A percentile compares a stretch with the other conserved stretches of the same genome.
Evolutionary conservation across 2,888 invertebrate genomes (phyloP).

Genomic region (Epiblema foenella): DNA sequence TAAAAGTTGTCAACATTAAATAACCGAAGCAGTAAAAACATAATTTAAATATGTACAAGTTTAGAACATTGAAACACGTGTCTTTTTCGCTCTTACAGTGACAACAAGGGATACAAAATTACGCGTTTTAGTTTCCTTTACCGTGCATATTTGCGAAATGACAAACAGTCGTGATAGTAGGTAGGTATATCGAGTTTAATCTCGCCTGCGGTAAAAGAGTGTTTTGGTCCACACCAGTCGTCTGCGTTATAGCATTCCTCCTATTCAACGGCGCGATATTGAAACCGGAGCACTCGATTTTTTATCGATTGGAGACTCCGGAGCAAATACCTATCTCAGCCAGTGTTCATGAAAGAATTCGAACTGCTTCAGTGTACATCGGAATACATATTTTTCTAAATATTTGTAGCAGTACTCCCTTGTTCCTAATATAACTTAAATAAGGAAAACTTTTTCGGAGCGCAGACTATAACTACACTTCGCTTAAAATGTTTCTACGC

Average conservation of each 20-base stretch:
- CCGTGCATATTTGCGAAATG: background rate
- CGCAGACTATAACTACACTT: background rate
- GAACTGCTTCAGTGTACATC: background rate
- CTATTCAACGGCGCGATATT: constrained; percentile 51
- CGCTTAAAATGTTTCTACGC: constrained; percentile 28
- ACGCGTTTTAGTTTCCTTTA: background rate
- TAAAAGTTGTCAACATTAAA: constrained; percentile 6
- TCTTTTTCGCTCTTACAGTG: background rate
- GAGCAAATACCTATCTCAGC: constrained; percentile 49
- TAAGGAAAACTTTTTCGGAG: constrained; percentile 24
- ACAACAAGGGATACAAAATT: background rate
- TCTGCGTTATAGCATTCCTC: constrained; percentile 48
- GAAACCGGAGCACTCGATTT: constrained; percentile 53
- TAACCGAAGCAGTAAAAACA: background rate
- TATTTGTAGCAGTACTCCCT: constrained; percentile 8
- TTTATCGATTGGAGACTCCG: constrained; percentile 48
- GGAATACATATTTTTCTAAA: background rate
- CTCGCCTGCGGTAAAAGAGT: constrained; percentile 28
- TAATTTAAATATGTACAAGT: background rate
- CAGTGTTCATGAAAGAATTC: constrained; percentile 19
- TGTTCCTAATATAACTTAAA: constrained; percentile 29
- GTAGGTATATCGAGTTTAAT: constrained; percentile 33
- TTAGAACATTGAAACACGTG: background rate
- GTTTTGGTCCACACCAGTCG: constrained; percentile 44
- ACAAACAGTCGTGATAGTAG: constrained; percentile 17